Evolutionary conservation across 2,888 invertebrate genomes (phyloP), one percentile per base, ranked within the genome.

Genomic region (Nowickia ferox): DNA sequence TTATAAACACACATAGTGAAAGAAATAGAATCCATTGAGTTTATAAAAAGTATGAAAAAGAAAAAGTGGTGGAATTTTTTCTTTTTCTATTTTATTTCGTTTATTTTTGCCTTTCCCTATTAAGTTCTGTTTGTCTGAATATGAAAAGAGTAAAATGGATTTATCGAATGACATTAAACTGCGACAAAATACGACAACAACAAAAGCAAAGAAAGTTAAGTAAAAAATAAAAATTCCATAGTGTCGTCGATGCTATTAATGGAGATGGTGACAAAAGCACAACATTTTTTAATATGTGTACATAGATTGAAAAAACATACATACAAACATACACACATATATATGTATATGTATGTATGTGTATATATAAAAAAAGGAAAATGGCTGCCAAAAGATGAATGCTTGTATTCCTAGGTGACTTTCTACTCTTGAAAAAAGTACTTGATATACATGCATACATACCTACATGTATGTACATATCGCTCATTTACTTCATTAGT

Each of bases 61-160:
- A 69, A 59, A 80, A 53, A 78, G 84, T 74, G 84, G 84, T 84
- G 80, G 80, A 84, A 72, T 76, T 80, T 75, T n/a, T n/a, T 30
- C 19, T 8, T 1, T 63, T 30, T 4, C 1, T 65, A 6, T 30
- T 30, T 30, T 30, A 30, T 30, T 17, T 55, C 5, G 57, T 51
- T 71, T 63, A 15, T 11, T 61, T 59, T 59, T 13, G 57, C 6
- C n/a, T 6, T 38, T 30, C 30, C 30, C 30, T 59, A 15, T 9
- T 61, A 11, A 9, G n/a, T n/a, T 57, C 15, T 9, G n/a, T 38
- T 38, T 44, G 22, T 11, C 3, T 61, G 46, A 71, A 57, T 76
- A 65, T 75, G 38, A 69, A 53, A 84, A 69, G 66, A 77, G 66
- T 68, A 74, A 81, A 30, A 71, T 80, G 72, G 44, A 81, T 80